phyloP scores from a whole-genome alignment of 2,113 vertebrate species.

The Hypomesus transpacificus region DNA sequence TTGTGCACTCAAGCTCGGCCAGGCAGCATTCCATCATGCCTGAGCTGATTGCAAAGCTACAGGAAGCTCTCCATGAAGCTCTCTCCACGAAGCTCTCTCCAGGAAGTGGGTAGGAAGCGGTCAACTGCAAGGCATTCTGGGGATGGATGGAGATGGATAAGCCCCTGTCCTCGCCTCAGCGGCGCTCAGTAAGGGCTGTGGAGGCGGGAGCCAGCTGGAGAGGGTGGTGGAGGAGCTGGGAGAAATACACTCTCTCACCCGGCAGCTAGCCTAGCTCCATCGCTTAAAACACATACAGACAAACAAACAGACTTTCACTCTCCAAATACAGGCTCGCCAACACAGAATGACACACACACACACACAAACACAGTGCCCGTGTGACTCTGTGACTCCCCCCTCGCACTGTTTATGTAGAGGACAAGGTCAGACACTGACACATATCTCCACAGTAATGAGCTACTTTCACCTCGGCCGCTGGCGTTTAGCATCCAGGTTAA shows the following conservation, averaged over 20 bases:
- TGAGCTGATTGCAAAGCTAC: not conserved
- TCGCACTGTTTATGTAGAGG: not conserved
- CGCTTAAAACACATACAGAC: too few relatives aligned
- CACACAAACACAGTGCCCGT: not conserved
- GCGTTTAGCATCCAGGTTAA: not conserved
- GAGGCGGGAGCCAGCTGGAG: not conserved
- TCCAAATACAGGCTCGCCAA: too few relatives aligned
- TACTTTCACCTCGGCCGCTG: not conserved
- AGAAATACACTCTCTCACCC: too few relatives aligned
- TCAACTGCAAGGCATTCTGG: not conserved
- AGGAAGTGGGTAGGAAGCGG: not conserved
- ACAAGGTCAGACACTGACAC: not conserved
- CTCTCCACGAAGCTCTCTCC: not conserved
- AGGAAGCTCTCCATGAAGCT: slow-evolving; percentile 2
- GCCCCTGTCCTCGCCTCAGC: not conserved
- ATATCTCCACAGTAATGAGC: not conserved
- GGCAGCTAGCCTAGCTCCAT: too few relatives aligned
- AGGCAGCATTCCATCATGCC: not conserved
- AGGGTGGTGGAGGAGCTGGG: too few relatives aligned
- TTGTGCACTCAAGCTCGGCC: not conserved
- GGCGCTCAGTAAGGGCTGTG: not conserved
- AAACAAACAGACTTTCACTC: too few relatives aligned
- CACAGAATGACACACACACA: too few relatives aligned
- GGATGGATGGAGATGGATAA: not conserved
- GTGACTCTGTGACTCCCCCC: not conserved